A percentile compares a stretch with the other conserved stretches of the same genome.
Evolutionary conservation across 2,888 invertebrate species (phyloP).

Genomic region (Poecilobothrus nobilitatus): DNA sequence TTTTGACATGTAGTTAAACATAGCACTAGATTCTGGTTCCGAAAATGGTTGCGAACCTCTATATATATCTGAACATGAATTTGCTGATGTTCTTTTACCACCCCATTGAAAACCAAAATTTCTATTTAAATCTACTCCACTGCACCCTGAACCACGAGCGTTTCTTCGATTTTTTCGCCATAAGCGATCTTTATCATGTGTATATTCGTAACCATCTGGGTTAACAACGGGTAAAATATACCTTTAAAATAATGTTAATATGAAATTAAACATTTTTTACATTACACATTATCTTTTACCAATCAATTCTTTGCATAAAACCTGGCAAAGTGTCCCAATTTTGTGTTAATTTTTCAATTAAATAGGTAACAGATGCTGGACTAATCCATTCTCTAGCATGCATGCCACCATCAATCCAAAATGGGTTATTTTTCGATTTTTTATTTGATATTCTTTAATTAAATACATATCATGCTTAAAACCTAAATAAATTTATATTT

Average conservation of each 20-base stretch:
- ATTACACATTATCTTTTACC: slow-evolving; percentile 45
- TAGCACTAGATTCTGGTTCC: slow-evolving; percentile 73
- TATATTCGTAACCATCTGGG: slow-evolving; percentile 83
- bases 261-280: neutral
- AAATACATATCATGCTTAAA: neutral
- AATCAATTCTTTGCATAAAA: slow-evolving; percentile 69
- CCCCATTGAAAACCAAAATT: slow-evolving; percentile 88
- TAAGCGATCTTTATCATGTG: slow-evolving; percentile 68
- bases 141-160: slow-evolving; percentile 52
- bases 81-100: slow-evolving; percentile 71
- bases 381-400: slow-evolving; percentile 89
- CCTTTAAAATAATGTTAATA: slow-evolving; percentile 36
- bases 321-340: slow-evolving; percentile 57
- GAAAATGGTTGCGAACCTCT: slow-evolving; percentile 73
- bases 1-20: slow-evolving; percentile 47
- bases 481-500: neutral
- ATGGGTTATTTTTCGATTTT: slow-evolving; percentile 49
- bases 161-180: slow-evolving; percentile 70
- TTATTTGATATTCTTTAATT: slow-evolving; percentile 59
- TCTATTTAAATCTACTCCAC: slow-evolving; percentile 74
- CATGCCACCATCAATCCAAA: slow-evolving; percentile 72
- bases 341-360: slow-evolving; percentile 61
- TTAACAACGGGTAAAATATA: slow-evolving; percentile 67
- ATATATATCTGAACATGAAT: slow-evolving; percentile 75
- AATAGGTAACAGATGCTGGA: slow-evolving; percentile 66